phyloP scores from a whole-genome alignment of 2,888 invertebrate species.

The Ceratothoa steindachneri region DNA sequence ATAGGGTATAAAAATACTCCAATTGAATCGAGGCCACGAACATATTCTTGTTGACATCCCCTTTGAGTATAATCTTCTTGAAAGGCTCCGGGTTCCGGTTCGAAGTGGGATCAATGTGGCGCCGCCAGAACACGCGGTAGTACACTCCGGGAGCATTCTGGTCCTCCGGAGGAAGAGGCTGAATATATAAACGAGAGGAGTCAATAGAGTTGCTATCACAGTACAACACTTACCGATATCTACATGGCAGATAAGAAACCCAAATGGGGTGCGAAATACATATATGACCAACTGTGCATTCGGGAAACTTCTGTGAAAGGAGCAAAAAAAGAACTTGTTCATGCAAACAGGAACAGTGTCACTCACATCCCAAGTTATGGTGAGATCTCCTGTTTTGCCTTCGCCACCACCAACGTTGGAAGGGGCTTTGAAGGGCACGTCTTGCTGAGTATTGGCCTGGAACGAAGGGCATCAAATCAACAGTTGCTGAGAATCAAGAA shows the following conservation, averaged over 20 bases:
- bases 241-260: not conserved
- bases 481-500: too few species aligned
- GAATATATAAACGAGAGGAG: conserved; percentile 38
- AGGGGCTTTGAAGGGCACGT: conserved; percentile 73
- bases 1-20: conserved; percentile 71
- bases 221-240: too few species aligned
- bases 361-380: conserved; percentile 74
- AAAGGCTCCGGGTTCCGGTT: conserved; percentile 68
- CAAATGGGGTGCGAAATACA: not conserved
- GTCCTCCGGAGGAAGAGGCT: conserved; percentile 68
- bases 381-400: conserved; percentile 89
- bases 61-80: conserved; percentile 66
- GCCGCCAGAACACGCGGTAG: conserved; percentile 85
- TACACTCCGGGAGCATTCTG: conserved; percentile 85
- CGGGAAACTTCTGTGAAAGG: too few species aligned
- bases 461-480: conserved; percentile 82
- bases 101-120: conserved; percentile 50
- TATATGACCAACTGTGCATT: too few species aligned
- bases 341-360: too few species aligned
- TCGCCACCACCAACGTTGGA: conserved; percentile 77
- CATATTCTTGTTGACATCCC: conserved; percentile 70
- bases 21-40: conserved; percentile 63
- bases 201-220: not conserved
- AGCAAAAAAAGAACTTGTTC: too few species aligned
- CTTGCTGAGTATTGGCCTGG: conserved; percentile 75